Conservation (phyloP, 2,113 vertebrate genomes). For the Oostethus manadensis region DNA sequence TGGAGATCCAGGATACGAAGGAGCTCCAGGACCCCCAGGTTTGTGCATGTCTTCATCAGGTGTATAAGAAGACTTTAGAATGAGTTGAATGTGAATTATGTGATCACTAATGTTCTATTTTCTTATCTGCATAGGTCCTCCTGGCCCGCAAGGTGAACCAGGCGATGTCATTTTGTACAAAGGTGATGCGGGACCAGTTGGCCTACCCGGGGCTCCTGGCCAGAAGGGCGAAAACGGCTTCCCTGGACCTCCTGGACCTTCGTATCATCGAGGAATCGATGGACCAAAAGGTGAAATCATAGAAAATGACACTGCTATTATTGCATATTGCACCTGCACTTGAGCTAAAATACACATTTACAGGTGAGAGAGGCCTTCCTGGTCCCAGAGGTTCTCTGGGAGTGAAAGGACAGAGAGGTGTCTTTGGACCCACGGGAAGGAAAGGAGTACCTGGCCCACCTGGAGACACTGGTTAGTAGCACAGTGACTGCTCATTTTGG, state of each 20-base stretch:
- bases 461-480: slow-evolving; percentile 37
- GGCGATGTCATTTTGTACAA: not conserved
- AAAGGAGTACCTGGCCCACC: slow-evolving; percentile 35
- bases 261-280: not conserved
- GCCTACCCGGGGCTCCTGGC: slow-evolving; percentile 38
- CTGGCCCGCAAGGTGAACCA: slow-evolving; percentile 32
- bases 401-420: slow-evolving; percentile 33
- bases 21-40: slow-evolving; percentile 39
- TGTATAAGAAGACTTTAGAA: not conserved
- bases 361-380: slow-evolving; percentile 38
- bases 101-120: not conserved
- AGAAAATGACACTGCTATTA: not conserved
- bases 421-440: slow-evolving; percentile 33
- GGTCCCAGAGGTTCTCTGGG: slow-evolving; percentile 31
- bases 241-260: slow-evolving; percentile 35
- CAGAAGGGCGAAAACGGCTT: slow-evolving; percentile 33
- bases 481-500: not conserved
- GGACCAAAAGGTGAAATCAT: slow-evolving; percentile 45
- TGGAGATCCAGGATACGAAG: slow-evolving; percentile 41
- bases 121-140: slow-evolving; percentile 28
- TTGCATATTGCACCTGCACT: not conserved
- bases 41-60: not conserved
- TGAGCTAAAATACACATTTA: slow-evolving; percentile 6
- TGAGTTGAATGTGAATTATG: not conserved
- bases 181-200: slow-evolving; percentile 44